Evolutionary conservation across 2,113 vertebrate species (phyloP).

Genomic region (Aplodontia rufa): DNA sequence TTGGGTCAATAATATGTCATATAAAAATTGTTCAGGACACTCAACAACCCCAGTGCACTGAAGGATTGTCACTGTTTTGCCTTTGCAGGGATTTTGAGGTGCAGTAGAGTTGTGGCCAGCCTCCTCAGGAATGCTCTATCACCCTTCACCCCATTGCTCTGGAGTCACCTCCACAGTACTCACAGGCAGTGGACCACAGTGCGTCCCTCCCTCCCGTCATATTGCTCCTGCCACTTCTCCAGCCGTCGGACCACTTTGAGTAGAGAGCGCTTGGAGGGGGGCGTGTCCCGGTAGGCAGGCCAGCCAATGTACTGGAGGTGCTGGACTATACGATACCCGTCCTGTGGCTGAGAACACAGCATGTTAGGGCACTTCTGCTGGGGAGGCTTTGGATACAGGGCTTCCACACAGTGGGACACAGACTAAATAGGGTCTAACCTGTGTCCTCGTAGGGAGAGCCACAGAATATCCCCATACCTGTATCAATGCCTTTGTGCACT

Average conservation of each 20-base stretch:
- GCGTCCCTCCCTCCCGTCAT: constrained; percentile 94
- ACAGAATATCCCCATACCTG: background rate
- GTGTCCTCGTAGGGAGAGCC: no score
- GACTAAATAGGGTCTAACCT: background rate
- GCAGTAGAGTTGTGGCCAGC: background rate
- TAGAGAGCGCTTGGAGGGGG: constrained; percentile 96
- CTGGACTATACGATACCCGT: constrained; percentile 96
- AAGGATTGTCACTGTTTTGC: background rate
- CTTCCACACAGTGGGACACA: background rate
- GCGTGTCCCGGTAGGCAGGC: constrained; percentile 97
- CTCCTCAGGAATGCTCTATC: fast-evolving
- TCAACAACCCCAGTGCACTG: no score
- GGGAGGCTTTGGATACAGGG: background rate
- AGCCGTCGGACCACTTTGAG: constrained; percentile 94
- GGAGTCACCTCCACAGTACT: constrained; percentile 75
- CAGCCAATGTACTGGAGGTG: constrained; percentile 99
- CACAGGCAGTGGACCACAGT: constrained; percentile 98
- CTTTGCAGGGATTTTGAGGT: background rate
- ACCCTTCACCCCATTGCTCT: fast-evolving
- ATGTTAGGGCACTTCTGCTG: background rate
- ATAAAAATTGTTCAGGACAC: background rate
- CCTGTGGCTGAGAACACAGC: constrained; percentile 90
- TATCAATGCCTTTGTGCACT: background rate
- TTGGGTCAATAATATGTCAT: background rate
- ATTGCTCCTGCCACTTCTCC: constrained; percentile 99